These are phyloP conservation scores for Cheilosia impressa DNA, from an alignment of 2,888 invertebrate genomes.

Conservation along the genomic window DNA sequence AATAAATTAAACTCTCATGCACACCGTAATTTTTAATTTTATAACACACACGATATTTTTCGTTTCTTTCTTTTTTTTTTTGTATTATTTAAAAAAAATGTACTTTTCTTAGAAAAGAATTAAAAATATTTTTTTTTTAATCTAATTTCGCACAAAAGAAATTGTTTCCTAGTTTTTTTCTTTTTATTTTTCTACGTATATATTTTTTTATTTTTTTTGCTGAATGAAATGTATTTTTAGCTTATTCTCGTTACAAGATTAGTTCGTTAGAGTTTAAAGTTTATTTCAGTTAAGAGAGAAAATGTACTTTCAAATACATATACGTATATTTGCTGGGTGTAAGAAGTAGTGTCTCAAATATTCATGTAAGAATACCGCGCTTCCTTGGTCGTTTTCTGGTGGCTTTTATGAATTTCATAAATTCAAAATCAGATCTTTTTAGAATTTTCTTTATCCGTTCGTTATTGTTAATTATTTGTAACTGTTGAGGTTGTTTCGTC, in stretches of 20 bases:
- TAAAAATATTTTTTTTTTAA: constrained; percentile 67
- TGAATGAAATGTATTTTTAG: constrained; percentile 74
- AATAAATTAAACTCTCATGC: constrained; percentile 75
- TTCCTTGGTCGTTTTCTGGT: constrained; percentile 69
- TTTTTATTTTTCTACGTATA: neutral
- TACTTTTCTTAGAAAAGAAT: constrained; percentile 79
- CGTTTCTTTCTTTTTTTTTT: constrained; percentile 27
- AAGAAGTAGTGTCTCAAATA: constrained; percentile 33
- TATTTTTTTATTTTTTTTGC: constrained; percentile 20
- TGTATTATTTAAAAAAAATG: constrained; percentile 69
- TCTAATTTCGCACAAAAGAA: constrained; percentile 62
- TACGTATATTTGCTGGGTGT: neutral
- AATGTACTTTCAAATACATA: constrained; percentile 12
- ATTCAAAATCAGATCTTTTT: constrained; percentile 59
- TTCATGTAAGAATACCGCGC: constrained; percentile 62
- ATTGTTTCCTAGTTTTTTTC: constrained; percentile 54
- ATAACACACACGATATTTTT: constrained; percentile 57
- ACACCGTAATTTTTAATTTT: constrained; percentile 67
- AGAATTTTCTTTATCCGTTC: constrained; percentile 50
- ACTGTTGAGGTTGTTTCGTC: constrained; percentile 47
- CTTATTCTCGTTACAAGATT: constrained; percentile 65
- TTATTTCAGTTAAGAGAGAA: constrained; percentile 36
- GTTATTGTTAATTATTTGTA: constrained; percentile 48
- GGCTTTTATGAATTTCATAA: constrained; percentile 69
- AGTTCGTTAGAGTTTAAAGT: constrained; percentile 60